Evolutionary conservation across 2,113 vertebrate species (phyloP).

Genomic region (Anarhynchus alexandrinus): DNA sequence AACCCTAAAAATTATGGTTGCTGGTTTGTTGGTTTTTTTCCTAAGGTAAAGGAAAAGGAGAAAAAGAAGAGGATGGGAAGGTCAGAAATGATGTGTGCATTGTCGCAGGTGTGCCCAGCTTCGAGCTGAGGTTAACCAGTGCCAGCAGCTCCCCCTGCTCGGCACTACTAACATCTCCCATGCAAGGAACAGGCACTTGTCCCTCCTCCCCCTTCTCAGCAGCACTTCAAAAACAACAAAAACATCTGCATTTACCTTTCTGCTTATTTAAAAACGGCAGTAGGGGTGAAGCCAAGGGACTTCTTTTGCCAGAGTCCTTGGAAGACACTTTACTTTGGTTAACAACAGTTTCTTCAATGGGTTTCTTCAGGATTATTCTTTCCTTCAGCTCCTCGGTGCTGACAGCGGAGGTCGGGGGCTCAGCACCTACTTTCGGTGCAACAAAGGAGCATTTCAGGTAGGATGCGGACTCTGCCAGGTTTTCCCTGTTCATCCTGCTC

Average conservation of each 20-base stretch:
- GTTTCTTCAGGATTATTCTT: constrained; percentile 47
- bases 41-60: background rate
- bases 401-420: constrained; percentile 48
- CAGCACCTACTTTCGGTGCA: constrained; percentile 63
- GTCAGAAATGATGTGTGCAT: background rate
- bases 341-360: constrained; percentile 46
- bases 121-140: background rate
- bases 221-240: background rate
- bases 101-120: background rate
- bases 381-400: constrained; percentile 36
- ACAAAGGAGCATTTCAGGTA: constrained; percentile 75
- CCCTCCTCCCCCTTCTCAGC: background rate
- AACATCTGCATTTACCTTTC: constrained; percentile 81
- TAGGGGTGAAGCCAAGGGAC: background rate
- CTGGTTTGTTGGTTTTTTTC: background rate
- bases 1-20: background rate
- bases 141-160: background rate
- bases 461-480: constrained; percentile 68
- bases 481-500: constrained; percentile 75
- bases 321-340: constrained; percentile 29
- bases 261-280: constrained; percentile 75
- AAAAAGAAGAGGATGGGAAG: background rate
- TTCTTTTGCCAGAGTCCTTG: constrained; percentile 24
- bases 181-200: background rate
- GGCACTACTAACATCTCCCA: background rate